Conservation (phyloP, 2,888 invertebrate genomes). For the Alloplasta piceator region DNA sequence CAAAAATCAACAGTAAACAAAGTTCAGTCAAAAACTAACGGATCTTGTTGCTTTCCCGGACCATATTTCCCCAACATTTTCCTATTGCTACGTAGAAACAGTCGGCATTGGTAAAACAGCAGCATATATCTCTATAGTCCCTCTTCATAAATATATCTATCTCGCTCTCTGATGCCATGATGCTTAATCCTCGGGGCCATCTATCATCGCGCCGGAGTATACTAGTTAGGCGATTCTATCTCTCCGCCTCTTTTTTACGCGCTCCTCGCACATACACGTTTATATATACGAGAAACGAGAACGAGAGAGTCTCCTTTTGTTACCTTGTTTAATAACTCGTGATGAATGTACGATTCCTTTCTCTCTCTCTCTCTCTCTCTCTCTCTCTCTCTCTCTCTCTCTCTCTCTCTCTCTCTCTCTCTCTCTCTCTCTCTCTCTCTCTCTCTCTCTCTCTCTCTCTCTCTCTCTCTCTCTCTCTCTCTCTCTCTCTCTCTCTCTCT, state of each 20-base stretch:
- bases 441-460: slow-evolving; percentile 22
- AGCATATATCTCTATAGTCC: slow-evolving; percentile 9
- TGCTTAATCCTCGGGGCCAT: slow-evolving; percentile 80
- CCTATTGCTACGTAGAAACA: slow-evolving; percentile 13
- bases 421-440: slow-evolving; percentile 60
- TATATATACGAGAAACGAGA: slow-evolving; percentile 19
- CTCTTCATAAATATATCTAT: neutral
- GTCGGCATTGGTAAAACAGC: slow-evolving; percentile 46
- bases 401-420: slow-evolving; percentile 50
- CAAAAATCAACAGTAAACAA: too few species aligned
- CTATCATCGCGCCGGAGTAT: slow-evolving; percentile 80
- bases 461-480: slow-evolving; percentile 12
- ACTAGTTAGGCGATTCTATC: slow-evolving; percentile 82
- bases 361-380: slow-evolving; percentile 45
- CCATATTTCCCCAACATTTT: neutral
- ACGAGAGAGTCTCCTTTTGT: slow-evolving; percentile 77
- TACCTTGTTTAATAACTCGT: slow-evolving; percentile 82
- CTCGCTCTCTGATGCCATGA: slow-evolving; percentile 68
- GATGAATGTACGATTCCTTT: slow-evolving; percentile 79
- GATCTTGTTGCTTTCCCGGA: too few species aligned
- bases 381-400: slow-evolving; percentile 8
- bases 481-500: slow-evolving; percentile 51
- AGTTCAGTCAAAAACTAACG: too few species aligned
- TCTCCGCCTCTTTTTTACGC: slow-evolving; percentile 79
- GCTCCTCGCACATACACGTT: slow-evolving; percentile 65